Evolutionary conservation across 37 sponge, comb jelly and placozoan species (phyloP).

Genomic region (Chondrosia reniformis): DNA sequence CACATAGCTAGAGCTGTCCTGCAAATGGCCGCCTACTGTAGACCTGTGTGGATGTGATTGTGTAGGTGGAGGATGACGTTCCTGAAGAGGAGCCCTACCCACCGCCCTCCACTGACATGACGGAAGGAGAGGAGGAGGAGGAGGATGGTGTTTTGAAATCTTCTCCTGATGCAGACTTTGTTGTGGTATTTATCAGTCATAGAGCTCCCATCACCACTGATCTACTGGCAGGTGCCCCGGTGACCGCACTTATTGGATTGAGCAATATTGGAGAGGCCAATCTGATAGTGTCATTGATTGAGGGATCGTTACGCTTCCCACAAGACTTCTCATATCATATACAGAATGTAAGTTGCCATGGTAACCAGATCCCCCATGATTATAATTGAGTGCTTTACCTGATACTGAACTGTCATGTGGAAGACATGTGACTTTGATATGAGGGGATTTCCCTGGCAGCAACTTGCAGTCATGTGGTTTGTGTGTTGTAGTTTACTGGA

Average conservation of each 20-base stretch:
- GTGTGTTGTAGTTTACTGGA: not conserved
- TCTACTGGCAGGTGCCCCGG: slow-evolving; percentile 62
- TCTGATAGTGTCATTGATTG: slow-evolving; percentile 67
- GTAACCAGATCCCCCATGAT: not conserved
- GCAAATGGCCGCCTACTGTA: too few relatives aligned
- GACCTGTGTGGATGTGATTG: too few relatives aligned
- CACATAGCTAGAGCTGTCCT: too few relatives aligned
- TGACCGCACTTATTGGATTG: slow-evolving; percentile 65
- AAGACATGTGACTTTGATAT: not conserved
- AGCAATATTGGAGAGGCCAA: slow-evolving; percentile 43
- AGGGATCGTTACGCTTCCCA: slow-evolving; percentile 83
- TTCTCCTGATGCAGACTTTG: slow-evolving; percentile 62
- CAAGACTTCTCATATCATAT: slow-evolving; percentile 89
- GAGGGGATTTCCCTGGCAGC: not conserved
- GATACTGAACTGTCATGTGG: slow-evolving; percentile 16
- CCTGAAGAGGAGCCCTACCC: not conserved
- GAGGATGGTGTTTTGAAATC: slow-evolving; percentile 68
- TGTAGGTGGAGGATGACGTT: not conserved
- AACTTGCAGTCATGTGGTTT: not conserved
- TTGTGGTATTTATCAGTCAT: slow-evolving; percentile 57
- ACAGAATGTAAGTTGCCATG: slow-evolving; percentile 80
- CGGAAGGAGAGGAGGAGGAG: slow-evolving; percentile 78
- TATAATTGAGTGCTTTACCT: slow-evolving; percentile 24
- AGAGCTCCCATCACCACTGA: slow-evolving; percentile 24
- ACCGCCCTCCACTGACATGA: slow-evolving; percentile 17